Conservation (phyloP, 2,888 invertebrate genomes). For the Leptopterna dolabrata region DNA sequence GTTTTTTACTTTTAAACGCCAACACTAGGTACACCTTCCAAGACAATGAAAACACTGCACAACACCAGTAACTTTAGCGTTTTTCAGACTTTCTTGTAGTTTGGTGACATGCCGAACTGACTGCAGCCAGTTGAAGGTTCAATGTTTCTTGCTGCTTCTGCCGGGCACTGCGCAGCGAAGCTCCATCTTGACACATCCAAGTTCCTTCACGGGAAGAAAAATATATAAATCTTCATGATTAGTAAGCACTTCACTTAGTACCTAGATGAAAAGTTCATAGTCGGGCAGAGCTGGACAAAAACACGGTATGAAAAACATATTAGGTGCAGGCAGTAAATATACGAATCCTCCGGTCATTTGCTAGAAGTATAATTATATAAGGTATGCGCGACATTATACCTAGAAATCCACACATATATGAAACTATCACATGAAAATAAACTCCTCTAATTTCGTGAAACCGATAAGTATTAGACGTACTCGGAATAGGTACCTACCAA, state of each 20-base stretch:
- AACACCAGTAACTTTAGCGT: neutral
- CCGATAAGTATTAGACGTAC: too few relatives aligned
- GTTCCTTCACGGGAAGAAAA: slow-evolving; percentile 29
- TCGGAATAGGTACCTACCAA: too few relatives aligned
- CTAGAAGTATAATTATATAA: too few relatives aligned
- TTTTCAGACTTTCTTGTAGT: neutral
- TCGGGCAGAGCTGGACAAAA: neutral
- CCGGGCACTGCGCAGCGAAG: neutral
- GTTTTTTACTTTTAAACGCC: neutral
- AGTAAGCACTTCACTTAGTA: neutral
- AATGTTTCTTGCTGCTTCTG: neutral
- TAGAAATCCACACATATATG: too few relatives aligned
- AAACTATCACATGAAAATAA: too few relatives aligned
- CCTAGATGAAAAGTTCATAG: neutral
- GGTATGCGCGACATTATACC: too few relatives aligned
- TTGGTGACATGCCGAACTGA: neutral
- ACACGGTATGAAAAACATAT: neutral
- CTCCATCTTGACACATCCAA: neutral
- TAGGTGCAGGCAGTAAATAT: too few relatives aligned
- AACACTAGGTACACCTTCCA: neutral
- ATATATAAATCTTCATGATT: slow-evolving; percentile 16
- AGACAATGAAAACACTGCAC: neutral
- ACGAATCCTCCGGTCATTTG: too few relatives aligned
- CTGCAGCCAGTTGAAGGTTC: neutral
- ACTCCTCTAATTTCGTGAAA: too few relatives aligned